phyloP scores from a whole-genome alignment of 1,140 invertebrate species.

The Plodia interpunctella region DNA sequence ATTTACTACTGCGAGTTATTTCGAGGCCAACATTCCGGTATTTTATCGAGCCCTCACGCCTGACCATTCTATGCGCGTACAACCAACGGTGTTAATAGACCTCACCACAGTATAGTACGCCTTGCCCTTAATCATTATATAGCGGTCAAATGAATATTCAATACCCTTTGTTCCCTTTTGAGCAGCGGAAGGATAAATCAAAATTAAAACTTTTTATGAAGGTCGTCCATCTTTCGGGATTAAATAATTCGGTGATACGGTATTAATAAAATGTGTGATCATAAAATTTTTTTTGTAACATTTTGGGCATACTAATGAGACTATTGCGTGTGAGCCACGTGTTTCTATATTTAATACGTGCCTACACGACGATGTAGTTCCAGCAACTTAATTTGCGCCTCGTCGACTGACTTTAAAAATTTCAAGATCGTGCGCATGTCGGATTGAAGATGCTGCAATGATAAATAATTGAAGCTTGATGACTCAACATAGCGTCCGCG shows the following conservation, averaged over 20 bases:
- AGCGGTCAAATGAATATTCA: slow-evolving; percentile 39
- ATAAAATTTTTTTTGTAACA: too few relatives aligned
- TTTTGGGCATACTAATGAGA: slow-evolving; percentile 11
- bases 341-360: slow-evolving; percentile 29
- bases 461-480: slow-evolving; percentile 25
- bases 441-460: slow-evolving; percentile 29
- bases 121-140: slow-evolving; percentile 22
- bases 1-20: slow-evolving; percentile 8
- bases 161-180: slow-evolving; percentile 28
- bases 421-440: slow-evolving; percentile 27
- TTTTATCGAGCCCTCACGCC: slow-evolving; percentile 23
- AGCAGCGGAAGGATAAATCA: slow-evolving; percentile 20
- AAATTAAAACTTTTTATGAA: slow-evolving; percentile 34
- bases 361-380: slow-evolving; percentile 22
- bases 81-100: slow-evolving; percentile 22
- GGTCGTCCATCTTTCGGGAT: background rate
- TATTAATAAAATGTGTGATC: too few relatives aligned
- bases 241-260: background rate
- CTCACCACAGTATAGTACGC: slow-evolving; percentile 16
- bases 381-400: slow-evolving; percentile 32
- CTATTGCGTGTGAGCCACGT: slow-evolving; percentile 22
- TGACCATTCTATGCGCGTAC: slow-evolving; percentile 19
- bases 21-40: slow-evolving; percentile 19
- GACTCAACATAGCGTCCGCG: slow-evolving; percentile 52
- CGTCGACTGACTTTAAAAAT: background rate